Evolutionary conservation across 1,140 invertebrate genomes (phyloP), one percentile per base, ranked within the genome.

Genomic region (Tetranychus cinnabarinus): DNA sequence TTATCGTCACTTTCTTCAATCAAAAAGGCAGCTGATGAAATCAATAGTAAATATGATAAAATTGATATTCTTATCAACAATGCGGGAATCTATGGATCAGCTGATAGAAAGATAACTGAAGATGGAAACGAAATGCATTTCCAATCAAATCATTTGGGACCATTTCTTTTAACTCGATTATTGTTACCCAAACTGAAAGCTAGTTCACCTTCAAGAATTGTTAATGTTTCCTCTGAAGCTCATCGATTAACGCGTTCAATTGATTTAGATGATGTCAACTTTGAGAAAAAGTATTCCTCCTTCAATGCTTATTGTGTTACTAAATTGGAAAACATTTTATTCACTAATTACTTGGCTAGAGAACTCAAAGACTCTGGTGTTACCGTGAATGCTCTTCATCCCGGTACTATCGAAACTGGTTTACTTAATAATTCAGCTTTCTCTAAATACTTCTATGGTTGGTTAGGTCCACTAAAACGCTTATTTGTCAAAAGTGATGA

Each of bases 21-120:
- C 61, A 72, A 52, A 78, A 52, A 68, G 79, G 33, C 90, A 90
- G 78, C 85, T 79, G 0, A 67, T 70, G 67, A 71, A 54, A 76
- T 77, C 63, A 73, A 31, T 5, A 12, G 52, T 6, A 59, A 57
- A 15, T 65, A 67, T 56, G 67, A 80, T 70, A 67, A 70, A 55
- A 76, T 76, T 65, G 77, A 93, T 73, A 76, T 90, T 52, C 74
- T 93, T 45, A 81, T 95, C 59, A 92, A 92, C 70, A 95, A 93
- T 74, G 89, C 87, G 13, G 87, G 82, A 3, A 65, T 65, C 15
- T 58, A 62, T 60, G 52, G 57, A 48, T 50, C 37, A 52, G 56
- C 60, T 66, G 39, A 64, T 42, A 59, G 12, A 23, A 52, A 33
- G 8, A 15, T n/a, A n/a, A 67, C 68, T 23, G 62, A 62, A 46